phyloP scores from a whole-genome alignment of 2,797 vertebrate species.

The Bradypodion pumilum region DNA sequence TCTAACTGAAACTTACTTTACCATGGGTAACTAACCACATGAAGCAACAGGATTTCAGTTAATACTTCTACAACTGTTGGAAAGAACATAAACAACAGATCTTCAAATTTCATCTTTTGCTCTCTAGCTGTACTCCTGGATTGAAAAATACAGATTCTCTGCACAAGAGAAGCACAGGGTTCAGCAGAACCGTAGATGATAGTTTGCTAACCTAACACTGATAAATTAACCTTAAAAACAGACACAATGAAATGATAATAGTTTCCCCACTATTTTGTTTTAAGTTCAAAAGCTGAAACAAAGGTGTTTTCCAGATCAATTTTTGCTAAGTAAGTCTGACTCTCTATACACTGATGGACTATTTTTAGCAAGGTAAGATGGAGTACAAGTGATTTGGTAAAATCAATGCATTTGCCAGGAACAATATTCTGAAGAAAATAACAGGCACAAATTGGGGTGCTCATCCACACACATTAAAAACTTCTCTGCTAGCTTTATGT shows the following conservation, averaged over 20 bases:
- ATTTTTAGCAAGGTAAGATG: neutral
- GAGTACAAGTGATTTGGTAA: slow-evolving; percentile 17
- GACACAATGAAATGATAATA: neutral
- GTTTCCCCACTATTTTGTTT: slow-evolving; percentile 22
- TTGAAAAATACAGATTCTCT: neutral
- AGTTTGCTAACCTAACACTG: neutral
- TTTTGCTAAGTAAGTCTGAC: slow-evolving; percentile 23
- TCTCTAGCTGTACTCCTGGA: neutral
- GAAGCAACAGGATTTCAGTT: too few species aligned
- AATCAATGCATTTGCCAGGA: neutral
- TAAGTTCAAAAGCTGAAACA: neutral
- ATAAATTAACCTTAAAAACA: slow-evolving; percentile 4
- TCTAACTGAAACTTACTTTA: too few species aligned
- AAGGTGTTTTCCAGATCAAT: neutral
- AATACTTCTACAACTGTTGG: neutral
- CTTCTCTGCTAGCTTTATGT: too few species aligned
- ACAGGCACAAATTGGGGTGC: too few species aligned
- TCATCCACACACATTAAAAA: too few species aligned
- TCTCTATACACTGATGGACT: neutral
- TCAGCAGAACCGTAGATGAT: neutral
- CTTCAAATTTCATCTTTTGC: neutral
- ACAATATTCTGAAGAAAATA: too few species aligned
- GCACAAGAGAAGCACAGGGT: fast-evolving
- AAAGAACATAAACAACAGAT: neutral
- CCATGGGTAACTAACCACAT: too few species aligned